Evolutionary conservation across 2,113 vertebrate species (phyloP), one percentile per base, ranked within the genome.

Genomic region (Pseudolaguvia tuberculata): DNA sequence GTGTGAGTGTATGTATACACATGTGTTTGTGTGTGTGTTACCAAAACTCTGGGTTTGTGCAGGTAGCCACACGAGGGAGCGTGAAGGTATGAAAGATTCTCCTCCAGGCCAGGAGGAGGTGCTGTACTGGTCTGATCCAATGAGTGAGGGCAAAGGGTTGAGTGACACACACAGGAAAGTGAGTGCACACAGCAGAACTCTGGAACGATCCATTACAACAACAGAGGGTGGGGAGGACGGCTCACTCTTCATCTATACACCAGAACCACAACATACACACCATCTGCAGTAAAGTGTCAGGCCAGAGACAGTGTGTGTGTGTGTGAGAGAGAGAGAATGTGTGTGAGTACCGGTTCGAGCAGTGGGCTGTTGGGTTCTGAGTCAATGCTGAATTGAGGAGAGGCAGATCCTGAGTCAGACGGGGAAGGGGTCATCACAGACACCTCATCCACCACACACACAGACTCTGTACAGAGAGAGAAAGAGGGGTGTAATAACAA

Each of bases 141-240:
- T 84, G 57, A 98, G 85, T 2, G 94, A 93, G 0, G 96, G 95
- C 72, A 99, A 88, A 0, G 97, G 97, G 83, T 99, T 99, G 42
- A 99, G 91, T 51, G 96, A 98, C 72, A 99, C 92, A 85, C 95
- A 96, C 82, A 99, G 91, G 86, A 98, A 97, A 1, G 95, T 97
- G 81, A 99, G 92, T 35, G 93, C 91, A 20, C 96, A 99, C 50
- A 99, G 93, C 9, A 99, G 93, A 61, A 99, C 93, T 7, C 97
- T 93, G 15, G 97, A 99, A n/a, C 95, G 92, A 84, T 99, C 97
- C 91, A 98, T 94, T 91, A 99, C 98, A n/a, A 94, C 95, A 8
- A 98, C 92, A 0, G 94, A 90, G 39, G 92, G 90, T 57, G 97
- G 93, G 45, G 95, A 98, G 61, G 93, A 90, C 0, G 97, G 96